Evolutionary conservation across 2,888 invertebrate species (phyloP), one percentile per base, ranked within the genome.

Genomic region (Agonopterix subpropinquella): DNA sequence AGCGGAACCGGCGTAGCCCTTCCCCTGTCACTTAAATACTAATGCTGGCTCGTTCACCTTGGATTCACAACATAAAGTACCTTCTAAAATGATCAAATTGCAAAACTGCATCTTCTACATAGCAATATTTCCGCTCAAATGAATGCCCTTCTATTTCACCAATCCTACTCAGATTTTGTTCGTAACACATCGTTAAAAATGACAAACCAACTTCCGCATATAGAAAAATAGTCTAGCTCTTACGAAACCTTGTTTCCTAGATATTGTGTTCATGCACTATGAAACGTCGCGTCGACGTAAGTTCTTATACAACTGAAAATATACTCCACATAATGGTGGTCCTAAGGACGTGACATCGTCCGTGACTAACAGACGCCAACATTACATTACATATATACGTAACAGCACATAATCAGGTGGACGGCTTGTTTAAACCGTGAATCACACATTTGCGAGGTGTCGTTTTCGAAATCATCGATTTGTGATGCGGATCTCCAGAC

Each of bases 301-400:
- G 36, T 9, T 41, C 41, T 53, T 53, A 49, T 37, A 51, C 47
- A 50, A 50, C 49, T 49, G 49, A 51, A 51, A 51, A 49, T 49
- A 49, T 45, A 47, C 49, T 36, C 43, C 43, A 43, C 36, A 44
- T 59, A 55, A 55, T 55, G 49, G 54, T 45, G 44, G 47, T 37
- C 35, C 48, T 44, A 42, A 47, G 51, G 45, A 51, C 50, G 52
- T 56, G 56, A 54, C 53, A 49, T 53, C 56, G 52, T 52, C 50
- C 54, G 52, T 58, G 53, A 54, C 53, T 41, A 47, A 15, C 13
- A 28, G 28, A 28, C 28, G 28, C 28, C 7, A 28, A 28, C 28
- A 28, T 28, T 28, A 28, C 28, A 28, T 28, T 28, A 28, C 28
- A 7, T 28, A 7, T 28, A 28, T 28, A 28, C 28, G 28, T 28